A percentile compares a stretch with the other conserved stretches of the same genome.
phyloP scores from a whole-genome alignment of 2,797 vertebrate genomes.

The Graptemys geographica region DNA sequence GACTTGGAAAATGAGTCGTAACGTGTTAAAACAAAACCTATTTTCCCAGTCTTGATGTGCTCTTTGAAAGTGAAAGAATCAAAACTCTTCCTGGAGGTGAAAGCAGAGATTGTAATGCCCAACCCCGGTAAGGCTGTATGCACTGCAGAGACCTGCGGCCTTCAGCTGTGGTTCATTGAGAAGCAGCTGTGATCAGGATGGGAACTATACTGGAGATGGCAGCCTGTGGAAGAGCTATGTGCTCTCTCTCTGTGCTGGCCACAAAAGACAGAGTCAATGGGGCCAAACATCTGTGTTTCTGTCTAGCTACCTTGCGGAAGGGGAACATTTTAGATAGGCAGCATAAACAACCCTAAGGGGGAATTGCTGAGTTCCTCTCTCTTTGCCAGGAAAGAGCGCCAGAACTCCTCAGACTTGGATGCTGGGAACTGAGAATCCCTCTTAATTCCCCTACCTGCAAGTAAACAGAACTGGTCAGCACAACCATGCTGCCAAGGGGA shows the following conservation, averaged over 20 bases:
- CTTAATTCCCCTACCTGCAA: not conserved
- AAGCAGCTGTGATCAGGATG: accelerated
- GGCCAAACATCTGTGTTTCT: accelerated
- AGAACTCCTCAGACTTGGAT: not conserved
- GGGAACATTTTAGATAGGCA: not conserved
- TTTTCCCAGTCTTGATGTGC: not conserved
- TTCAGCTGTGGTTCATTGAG: not conserved
- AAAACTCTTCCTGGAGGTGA: not conserved
- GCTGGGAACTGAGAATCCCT: not conserved
- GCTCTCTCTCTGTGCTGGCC: not conserved
- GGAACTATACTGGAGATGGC: not conserved
- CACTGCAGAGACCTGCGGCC: not conserved
- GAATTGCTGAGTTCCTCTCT: not conserved
- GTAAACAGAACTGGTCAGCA: not conserved
- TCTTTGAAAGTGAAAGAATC: not conserved
- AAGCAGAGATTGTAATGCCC: not conserved
- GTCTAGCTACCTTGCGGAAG: accelerated
- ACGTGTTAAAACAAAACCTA: not conserved
- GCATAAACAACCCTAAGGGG: not conserved
- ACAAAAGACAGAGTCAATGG: accelerated
- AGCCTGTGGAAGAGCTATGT: not conserved
- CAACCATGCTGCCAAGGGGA: not conserved
- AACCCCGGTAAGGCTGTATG: not conserved
- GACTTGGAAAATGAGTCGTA: not conserved
- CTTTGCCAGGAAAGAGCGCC: not conserved